Evolutionary conservation across 2,797 vertebrate genomes (phyloP).

Genomic region (Myotis planiceps): DNA sequence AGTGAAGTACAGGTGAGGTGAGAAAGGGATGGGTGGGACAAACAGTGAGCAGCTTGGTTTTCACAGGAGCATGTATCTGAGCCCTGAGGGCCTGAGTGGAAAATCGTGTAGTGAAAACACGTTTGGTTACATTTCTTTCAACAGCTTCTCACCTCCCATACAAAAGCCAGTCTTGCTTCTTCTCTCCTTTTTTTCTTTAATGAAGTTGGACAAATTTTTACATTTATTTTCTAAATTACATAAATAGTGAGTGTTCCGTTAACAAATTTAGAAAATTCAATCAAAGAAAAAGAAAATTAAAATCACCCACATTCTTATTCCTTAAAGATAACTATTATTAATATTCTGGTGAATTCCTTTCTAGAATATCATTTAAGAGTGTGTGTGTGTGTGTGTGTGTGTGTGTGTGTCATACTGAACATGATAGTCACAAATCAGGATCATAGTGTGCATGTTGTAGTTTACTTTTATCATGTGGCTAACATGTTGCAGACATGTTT

Average conservation of each 20-base stretch:
- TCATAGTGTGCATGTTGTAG: neutral
- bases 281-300: constrained; percentile 25
- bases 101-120: neutral
- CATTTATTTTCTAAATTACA: constrained; percentile 9
- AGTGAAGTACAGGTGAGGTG: neutral
- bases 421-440: neutral
- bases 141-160: neutral
- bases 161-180: neutral
- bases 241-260: neutral
- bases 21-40: neutral
- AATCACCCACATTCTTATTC: neutral
- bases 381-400: neutral
- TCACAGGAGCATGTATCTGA: neutral
- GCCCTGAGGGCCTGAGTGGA: neutral
- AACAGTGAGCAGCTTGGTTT: neutral
- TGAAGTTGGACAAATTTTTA: neutral
- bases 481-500: neutral
- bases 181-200: neutral
- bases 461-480: neutral
- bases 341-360: neutral
- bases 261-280: constrained; percentile 22
- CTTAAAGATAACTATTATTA: neutral
- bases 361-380: neutral
- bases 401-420: neutral
- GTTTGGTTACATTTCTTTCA: neutral